Base-by-base conservation (phyloP, 2,888 invertebrate species). In the Caenorhabditis imperialis region DNA sequence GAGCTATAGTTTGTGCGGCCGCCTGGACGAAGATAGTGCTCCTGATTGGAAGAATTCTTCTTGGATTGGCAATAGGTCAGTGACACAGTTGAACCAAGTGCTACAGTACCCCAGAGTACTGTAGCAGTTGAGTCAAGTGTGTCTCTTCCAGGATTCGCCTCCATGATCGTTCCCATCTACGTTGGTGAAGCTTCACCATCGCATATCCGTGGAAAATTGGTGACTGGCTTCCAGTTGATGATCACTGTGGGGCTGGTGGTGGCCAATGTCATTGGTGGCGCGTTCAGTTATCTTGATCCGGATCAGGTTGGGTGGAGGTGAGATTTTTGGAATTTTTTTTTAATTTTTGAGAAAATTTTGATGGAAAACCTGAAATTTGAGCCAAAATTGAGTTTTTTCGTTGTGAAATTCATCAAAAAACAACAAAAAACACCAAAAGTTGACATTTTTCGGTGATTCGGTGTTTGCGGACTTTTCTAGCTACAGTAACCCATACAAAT, bases 231-330 rank as follows among this genome's bases (percentile, higher is more conserved):
- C 69, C 82, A 82, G 55, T 77, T 90, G 40, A 90, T 91, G 85
- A 90, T 91, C 76, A 91, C 91, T 3, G 89, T 89, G n/a, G 91
- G 91, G 18, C 90, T 91, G 85, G 89, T 90, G 71, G 73, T 90
- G 7, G 90, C 90, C 12, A 89, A 90, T 76, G 81, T 91, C 18
- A 70, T 88, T 40, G 91, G 89, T 79, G 91, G 91, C 12, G 85
- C 85, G 1, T 90, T 91, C 82, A 89, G 89, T 72, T 89, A 89
- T 54, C 86, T 89, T 47, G 70, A 81, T 45, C 77, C 84, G 7
- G 67, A 77, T 42, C 38, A 76, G 10, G 85, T 90, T 77, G 91
- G 91, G 16, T 91, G 91, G 91, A 90, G 91, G 90, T 75, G 38
- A 40, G 14, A n/a, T n/a, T n/a, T n/a, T n/a, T n/a, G n/a, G n/a